Conservation (phyloP, 2,113 vertebrate species). For the Lipophrys pholis region DNA sequence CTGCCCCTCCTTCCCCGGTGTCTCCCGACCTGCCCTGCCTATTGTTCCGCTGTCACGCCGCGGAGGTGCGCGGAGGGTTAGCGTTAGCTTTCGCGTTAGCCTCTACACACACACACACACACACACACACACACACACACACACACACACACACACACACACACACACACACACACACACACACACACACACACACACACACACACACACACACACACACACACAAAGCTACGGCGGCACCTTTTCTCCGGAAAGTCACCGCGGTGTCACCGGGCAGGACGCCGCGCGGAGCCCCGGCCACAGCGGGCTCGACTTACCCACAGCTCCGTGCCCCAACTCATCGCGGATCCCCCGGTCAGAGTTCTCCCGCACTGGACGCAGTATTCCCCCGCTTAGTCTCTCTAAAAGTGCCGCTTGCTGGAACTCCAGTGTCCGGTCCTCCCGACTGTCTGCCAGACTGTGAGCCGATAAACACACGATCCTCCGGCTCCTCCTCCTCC, state of each 20-base stretch:
- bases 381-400: slow-evolving; percentile 56
- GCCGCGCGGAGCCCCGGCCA: too few relatives aligned
- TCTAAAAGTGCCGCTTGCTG: slow-evolving; percentile 52
- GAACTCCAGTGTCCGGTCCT: slow-evolving; percentile 54
- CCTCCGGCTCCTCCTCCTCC: slow-evolving; percentile 31
- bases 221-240: slow-evolving; percentile 52
- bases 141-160: slow-evolving; percentile 22
- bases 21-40: slow-evolving; percentile 43
- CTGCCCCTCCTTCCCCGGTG: neutral
- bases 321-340: slow-evolving; percentile 83
- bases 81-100: slow-evolving; percentile 52
- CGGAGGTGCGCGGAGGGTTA: slow-evolving; percentile 71
- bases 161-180: neutral
- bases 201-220: neutral
- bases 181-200: slow-evolving; percentile 34
- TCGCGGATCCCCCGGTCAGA: slow-evolving; percentile 58
- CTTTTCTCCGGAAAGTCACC: slow-evolving; percentile 46
- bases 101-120: slow-evolving; percentile 19
- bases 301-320: slow-evolving; percentile 67
- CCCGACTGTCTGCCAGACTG: slow-evolving; percentile 32
- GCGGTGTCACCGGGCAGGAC: slow-evolving; percentile 4
- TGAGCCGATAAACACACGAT: slow-evolving; percentile 41
- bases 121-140: neutral
- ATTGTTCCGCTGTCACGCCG: slow-evolving; percentile 79
- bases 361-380: slow-evolving; percentile 66